These are phyloP conservation scores for Oreonectes daqikongensis DNA, from an alignment of 2,797 vertebrate genomes.

Conservation along the genomic window DNA sequence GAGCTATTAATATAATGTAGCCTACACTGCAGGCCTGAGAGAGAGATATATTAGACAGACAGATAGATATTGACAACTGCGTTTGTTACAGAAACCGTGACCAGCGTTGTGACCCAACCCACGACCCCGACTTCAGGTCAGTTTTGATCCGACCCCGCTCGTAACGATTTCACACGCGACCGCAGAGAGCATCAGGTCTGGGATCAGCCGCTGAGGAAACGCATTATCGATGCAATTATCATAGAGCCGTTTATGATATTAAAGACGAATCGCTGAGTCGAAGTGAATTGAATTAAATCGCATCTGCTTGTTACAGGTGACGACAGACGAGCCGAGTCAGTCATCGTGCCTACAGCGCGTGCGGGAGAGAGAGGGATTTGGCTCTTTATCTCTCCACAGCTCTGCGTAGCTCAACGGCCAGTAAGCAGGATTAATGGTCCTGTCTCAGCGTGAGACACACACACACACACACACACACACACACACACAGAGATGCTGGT, in stretches of 20 bases:
- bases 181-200: slow-evolving; percentile 59
- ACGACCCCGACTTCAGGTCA: slow-evolving; percentile 24
- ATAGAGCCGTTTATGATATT: slow-evolving; percentile 35
- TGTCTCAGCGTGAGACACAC: slow-evolving; percentile 55
- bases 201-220: slow-evolving; percentile 71
- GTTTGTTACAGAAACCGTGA: slow-evolving; percentile 66
- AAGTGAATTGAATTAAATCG: slow-evolving; percentile 41
- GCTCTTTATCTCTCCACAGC: slow-evolving; percentile 58
- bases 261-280: slow-evolving; percentile 22
- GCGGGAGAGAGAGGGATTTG: slow-evolving; percentile 36
- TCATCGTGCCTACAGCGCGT: slow-evolving; percentile 9
- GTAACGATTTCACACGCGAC: slow-evolving; percentile 31
- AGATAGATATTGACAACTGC: slow-evolving; percentile 16
- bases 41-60: not conserved
- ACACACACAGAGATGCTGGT: slow-evolving; percentile 28
- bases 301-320: slow-evolving; percentile 44
- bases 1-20: slow-evolving; percentile 60
- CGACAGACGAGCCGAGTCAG: slow-evolving; percentile 40
- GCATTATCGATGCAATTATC: slow-evolving; percentile 53
- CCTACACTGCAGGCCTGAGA: slow-evolving; percentile 28
- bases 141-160: slow-evolving; percentile 20
- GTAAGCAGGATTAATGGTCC: slow-evolving; percentile 62
- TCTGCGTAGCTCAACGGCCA: slow-evolving; percentile 54
- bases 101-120: slow-evolving; percentile 62
- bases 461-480: slow-evolving; percentile 36